Percentiles rank a stretch among this genome's conserved stretches.
Conservation (phyloP, 2,797 vertebrate species). For the Pyrocephalus nanus region DNA sequence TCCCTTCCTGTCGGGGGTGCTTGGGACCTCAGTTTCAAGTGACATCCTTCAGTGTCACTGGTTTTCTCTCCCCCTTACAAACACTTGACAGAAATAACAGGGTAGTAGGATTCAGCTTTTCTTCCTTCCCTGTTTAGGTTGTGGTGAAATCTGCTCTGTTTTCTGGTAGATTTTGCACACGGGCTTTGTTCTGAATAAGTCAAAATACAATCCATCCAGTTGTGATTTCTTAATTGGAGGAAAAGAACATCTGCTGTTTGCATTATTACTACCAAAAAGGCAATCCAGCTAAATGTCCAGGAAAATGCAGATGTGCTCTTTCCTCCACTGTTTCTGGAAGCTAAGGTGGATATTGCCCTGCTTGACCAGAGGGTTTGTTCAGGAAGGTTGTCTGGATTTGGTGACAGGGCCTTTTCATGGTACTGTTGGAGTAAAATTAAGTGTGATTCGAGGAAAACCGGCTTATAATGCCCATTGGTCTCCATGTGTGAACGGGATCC, state of each 20-base stretch:
- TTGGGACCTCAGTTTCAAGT: conserved; percentile 68
- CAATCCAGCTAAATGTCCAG: conserved; percentile 18
- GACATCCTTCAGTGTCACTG: conserved; percentile 48
- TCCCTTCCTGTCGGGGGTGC: conserved; percentile 70
- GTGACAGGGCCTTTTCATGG: conserved; percentile 15
- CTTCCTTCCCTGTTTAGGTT: conserved; percentile 36
- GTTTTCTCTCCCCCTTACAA: conserved; percentile 40
- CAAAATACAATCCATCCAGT: conserved; percentile 56
- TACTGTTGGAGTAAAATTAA: conserved; percentile 11
- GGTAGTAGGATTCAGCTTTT: conserved; percentile 29
- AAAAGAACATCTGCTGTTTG: conserved; percentile 53
- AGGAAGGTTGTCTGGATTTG: not conserved
- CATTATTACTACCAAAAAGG: conserved; percentile 69
- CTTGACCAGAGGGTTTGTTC: conserved; percentile 54
- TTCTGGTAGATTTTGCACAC: conserved; percentile 51
- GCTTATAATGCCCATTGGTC: not conserved
- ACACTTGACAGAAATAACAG: conserved; percentile 61
- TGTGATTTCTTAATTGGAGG: conserved; percentile 47
- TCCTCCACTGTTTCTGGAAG: conserved; percentile 59
- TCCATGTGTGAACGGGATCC: not conserved
- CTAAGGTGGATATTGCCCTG: conserved; percentile 60
- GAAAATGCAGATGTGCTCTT: conserved; percentile 45
- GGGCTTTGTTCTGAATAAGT: conserved; percentile 17
- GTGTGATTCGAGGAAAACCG: not conserved
- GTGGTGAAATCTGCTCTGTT: conserved; percentile 48